Evolutionary conservation across 1,140 invertebrate genomes (phyloP).

Genomic region (Halesus radiatus): DNA sequence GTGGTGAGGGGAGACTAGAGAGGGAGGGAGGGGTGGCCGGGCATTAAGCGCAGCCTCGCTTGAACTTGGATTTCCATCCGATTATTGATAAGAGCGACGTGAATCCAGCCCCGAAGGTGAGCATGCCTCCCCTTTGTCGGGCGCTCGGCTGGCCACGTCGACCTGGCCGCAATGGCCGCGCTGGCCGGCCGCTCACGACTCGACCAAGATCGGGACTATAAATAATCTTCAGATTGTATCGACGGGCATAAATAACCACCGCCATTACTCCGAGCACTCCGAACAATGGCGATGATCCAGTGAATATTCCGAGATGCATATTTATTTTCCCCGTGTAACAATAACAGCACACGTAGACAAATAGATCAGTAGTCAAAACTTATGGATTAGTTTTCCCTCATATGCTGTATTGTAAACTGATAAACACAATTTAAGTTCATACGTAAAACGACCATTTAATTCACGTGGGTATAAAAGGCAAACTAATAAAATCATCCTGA

Average conservation of each 20-base stretch:
- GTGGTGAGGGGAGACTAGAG: no score
- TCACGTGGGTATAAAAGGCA: no score
- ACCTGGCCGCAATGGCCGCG: no score
- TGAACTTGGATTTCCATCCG: constrained; percentile 18
- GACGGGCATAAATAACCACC: constrained; percentile 26
- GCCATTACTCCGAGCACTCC: constrained; percentile 4
- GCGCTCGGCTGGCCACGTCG: not conserved
- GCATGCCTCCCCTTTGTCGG: constrained; percentile 12
- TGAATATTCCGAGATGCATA: not conserved
- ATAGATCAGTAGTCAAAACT: no score
- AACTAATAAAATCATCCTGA: no score
- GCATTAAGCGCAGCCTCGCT: not conserved
- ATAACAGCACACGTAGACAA: no score
- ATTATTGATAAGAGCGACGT: constrained; percentile 25
- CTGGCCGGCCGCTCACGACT: constrained; percentile 17
- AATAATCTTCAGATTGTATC: constrained; percentile 32
- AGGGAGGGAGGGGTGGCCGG: not conserved
- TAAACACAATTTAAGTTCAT: no score
- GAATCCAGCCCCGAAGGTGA: constrained; percentile 18
- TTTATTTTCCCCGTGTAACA: not conserved
- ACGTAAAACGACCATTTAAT: no score
- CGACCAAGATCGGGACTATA: constrained; percentile 23
- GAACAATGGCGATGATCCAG: constrained; percentile 9
- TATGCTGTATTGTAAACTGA: no score
- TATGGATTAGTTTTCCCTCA: no score